phyloP scores from a whole-genome alignment of 2,888 invertebrate species.

The Synergus japonicus region DNA sequence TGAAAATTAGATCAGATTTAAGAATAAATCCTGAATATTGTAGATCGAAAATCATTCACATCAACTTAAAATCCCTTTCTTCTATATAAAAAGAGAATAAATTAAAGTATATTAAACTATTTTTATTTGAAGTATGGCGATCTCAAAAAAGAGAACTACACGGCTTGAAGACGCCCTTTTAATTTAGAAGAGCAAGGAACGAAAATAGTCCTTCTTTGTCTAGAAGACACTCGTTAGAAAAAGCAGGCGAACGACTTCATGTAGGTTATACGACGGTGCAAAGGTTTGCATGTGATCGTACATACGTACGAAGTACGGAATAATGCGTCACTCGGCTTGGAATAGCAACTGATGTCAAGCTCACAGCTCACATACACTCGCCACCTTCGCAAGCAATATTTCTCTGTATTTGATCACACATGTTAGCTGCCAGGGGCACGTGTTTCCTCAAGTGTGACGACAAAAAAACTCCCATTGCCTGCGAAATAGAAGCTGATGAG shows the following conservation, averaged over 20 bases:
- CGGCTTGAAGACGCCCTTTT: not conserved
- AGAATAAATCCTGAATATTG: not conserved
- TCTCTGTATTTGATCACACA: conserved; percentile 39
- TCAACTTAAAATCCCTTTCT: too few species aligned
- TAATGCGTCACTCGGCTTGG: conserved; percentile 74
- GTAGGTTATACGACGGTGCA: conserved; percentile 45
- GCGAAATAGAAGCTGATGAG: not conserved
- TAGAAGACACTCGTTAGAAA: conserved; percentile 21
- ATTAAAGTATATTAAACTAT: too few species aligned
- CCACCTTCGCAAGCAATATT: conserved; percentile 24
- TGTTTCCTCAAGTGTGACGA: conserved; percentile 24
- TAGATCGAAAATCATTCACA: too few species aligned
- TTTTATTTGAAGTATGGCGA: not conserved
- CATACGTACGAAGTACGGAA: conserved; percentile 52
- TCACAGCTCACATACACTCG: conserved; percentile 42
- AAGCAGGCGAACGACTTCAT: conserved; percentile 26
- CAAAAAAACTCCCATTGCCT: not conserved
- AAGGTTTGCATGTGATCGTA: conserved; percentile 54
- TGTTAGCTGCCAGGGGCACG: conserved; percentile 1
- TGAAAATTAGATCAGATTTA: not conserved
- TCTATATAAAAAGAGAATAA: too few species aligned
- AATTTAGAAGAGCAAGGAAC: not conserved
- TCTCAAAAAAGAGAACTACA: not conserved
- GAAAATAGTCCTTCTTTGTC: conserved; percentile 8
- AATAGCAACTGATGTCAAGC: conserved; percentile 76